Percentiles rank a stretch among this genome's conserved stretches.
phyloP scores from a whole-genome alignment of 2,113 vertebrate species.

The Macrotis lagotis region DNA sequence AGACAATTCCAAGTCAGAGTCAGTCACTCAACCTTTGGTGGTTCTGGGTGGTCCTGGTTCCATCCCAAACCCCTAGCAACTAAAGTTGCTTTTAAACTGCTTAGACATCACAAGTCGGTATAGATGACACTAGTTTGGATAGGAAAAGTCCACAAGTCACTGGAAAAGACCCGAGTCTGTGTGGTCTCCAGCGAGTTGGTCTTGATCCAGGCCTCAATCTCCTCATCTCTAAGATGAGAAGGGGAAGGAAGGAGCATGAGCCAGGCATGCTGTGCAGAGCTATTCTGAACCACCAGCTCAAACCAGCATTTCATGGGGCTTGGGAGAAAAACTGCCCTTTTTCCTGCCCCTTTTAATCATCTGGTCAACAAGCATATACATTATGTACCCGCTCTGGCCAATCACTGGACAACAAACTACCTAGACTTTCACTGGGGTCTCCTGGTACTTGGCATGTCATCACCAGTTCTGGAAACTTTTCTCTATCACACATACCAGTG shows the following conservation, averaged over 20 bases:
- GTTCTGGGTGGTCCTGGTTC: background rate
- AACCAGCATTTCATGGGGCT: background rate
- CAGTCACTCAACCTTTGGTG: background rate
- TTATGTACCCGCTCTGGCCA: background rate
- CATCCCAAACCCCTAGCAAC: background rate
- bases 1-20: background rate
- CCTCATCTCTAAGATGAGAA: too few relatives aligned
- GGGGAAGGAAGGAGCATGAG: background rate
- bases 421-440: background rate
- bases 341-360: background rate
- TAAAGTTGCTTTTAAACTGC: background rate
- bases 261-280: background rate
- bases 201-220: too few relatives aligned
- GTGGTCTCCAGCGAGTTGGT: too few relatives aligned
- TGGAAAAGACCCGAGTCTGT: background rate
- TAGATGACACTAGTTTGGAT: background rate
- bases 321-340: background rate
- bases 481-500: background rate
- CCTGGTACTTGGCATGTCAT: accelerated
- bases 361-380: background rate
- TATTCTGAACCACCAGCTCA: background rate
- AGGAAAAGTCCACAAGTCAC: background rate
- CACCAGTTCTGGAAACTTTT: background rate
- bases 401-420: background rate
- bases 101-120: background rate